Percentiles rank a stretch among this genome's conserved stretches.
Evolutionary conservation across 2,113 vertebrate species (phyloP).

Genomic region (Pavo muticus): DNA sequence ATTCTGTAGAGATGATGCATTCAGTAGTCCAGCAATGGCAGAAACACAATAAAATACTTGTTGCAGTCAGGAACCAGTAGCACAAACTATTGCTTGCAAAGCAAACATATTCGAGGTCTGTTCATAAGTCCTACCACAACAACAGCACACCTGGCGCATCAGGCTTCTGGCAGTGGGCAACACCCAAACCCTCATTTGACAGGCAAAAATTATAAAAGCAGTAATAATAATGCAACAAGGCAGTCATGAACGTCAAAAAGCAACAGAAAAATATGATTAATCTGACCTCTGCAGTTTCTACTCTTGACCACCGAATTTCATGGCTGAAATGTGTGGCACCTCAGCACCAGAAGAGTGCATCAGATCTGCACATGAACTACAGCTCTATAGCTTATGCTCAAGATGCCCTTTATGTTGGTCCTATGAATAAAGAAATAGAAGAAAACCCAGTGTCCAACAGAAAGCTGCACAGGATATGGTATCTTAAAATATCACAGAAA

Average conservation of each 20-base stretch:
- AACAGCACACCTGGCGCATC: neutral
- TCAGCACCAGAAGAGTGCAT: accelerated
- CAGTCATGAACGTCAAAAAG: neutral
- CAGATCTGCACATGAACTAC: neutral
- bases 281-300: neutral
- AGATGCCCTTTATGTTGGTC: neutral
- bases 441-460: neutral
- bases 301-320: neutral
- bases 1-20: neutral
- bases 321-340: neutral
- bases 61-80: neutral
- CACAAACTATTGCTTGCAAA: neutral
- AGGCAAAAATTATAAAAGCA: neutral
- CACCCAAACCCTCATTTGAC: accelerated
- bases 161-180: neutral
- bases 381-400: neutral
- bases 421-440: neutral
- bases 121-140: neutral
- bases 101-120: accelerated
- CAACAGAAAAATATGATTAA: neutral
- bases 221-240: neutral
- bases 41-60: neutral
- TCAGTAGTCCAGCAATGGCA: neutral
- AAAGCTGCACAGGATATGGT: neutral
- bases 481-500: neutral